Percentiles rank a stretch among this genome's conserved stretches.
Evolutionary conservation across 1,140 invertebrate genomes (phyloP).

Genomic region (Dreissena polymorpha): DNA sequence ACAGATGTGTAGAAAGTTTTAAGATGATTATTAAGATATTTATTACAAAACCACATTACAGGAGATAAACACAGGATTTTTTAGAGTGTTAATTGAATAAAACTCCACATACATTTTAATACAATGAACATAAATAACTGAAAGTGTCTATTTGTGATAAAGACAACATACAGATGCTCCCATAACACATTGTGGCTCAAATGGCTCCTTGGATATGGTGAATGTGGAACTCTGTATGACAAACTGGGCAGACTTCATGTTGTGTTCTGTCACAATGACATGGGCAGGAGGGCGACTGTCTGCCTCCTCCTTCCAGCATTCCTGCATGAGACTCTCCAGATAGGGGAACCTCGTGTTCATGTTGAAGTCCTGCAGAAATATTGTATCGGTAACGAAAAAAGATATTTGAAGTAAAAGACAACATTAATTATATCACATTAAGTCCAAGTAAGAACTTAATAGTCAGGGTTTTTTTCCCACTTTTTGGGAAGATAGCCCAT

Average conservation of each 20-base stretch:
- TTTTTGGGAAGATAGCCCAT: too few relatives aligned
- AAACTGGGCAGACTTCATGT: conserved; percentile 62
- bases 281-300: conserved; percentile 61
- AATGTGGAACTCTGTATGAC: conserved; percentile 60
- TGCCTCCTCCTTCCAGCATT: conserved; percentile 63
- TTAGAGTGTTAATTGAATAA: too few relatives aligned
- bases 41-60: too few relatives aligned
- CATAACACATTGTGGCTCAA: conserved; percentile 47
- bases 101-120: too few relatives aligned
- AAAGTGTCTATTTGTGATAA: too few relatives aligned
- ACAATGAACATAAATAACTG: too few relatives aligned
- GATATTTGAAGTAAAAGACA: not conserved
- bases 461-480: too few relatives aligned
- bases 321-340: conserved; percentile 66
- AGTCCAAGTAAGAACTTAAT: not conserved
- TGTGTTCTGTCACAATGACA: conserved; percentile 47
- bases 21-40: too few relatives aligned
- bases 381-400: conserved; percentile 1
- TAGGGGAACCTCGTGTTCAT: conserved; percentile 66
- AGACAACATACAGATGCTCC: conserved; percentile 11
- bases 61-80: too few relatives aligned
- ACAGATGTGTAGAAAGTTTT: too few relatives aligned
- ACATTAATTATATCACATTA: not conserved
- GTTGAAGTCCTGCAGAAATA: conserved; percentile 69
- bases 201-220: not conserved